Percentiles rank a stretch among this genome's conserved stretches.
Evolutionary conservation across 2,113 vertebrate species (phyloP).

Genomic region (Xyliphius kryptos): DNA sequence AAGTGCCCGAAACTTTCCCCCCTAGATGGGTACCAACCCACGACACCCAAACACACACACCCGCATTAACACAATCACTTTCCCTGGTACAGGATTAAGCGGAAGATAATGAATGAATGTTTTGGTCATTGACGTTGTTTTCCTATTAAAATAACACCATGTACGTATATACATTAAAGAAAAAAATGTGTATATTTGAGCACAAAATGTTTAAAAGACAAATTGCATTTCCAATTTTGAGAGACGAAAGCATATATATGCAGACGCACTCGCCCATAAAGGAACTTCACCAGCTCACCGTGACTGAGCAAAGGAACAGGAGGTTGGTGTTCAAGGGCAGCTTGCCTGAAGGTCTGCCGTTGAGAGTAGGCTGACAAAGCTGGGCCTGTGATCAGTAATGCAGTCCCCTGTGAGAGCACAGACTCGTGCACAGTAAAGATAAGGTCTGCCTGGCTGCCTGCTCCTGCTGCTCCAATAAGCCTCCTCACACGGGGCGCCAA

Average conservation of each 20-base stretch:
- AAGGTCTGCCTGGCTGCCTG: conserved; percentile 63
- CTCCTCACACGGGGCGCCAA: conserved; percentile 52
- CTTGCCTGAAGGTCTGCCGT: conserved; percentile 31
- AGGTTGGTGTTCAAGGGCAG: conserved; percentile 34
- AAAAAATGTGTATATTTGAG: too few relatives aligned
- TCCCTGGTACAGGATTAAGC: too few relatives aligned
- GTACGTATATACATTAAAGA: too few relatives aligned
- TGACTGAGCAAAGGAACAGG: conserved; percentile 26
- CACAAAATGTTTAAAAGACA: too few relatives aligned
- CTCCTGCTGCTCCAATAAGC: conserved; percentile 64
- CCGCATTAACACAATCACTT: too few relatives aligned
- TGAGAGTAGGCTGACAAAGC: conserved; percentile 37
- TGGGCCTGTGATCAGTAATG: conserved; percentile 59
- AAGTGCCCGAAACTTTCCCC: too few relatives aligned
- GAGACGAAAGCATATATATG: conserved; percentile 13
- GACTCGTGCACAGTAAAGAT: conserved; percentile 64
- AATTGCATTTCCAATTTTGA: too few relatives aligned
- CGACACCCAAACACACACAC: too few relatives aligned
- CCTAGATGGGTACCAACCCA: too few relatives aligned
- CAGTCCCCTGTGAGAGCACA: conserved; percentile 57
- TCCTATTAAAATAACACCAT: too few relatives aligned
- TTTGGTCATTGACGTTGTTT: too few relatives aligned
- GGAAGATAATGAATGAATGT: too few relatives aligned
- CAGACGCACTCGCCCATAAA: conserved; percentile 1
- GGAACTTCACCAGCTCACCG: conserved; percentile 11